Evolutionary conservation across 2,888 invertebrate genomes (phyloP).

Genomic region (Eubasilissa splendida): DNA sequence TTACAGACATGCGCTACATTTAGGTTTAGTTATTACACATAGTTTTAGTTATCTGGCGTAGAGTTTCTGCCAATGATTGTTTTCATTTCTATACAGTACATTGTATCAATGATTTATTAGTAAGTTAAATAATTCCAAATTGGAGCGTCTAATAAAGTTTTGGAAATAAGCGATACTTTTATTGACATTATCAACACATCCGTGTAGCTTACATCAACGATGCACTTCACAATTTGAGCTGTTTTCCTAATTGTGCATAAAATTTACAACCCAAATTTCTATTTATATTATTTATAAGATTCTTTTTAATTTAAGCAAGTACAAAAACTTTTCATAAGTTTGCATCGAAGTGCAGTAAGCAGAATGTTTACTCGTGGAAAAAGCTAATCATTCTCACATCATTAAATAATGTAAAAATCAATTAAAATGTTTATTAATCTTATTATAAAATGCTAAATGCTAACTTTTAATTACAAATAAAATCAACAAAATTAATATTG

Average conservation of each 20-base stretch:
- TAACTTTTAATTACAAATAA: slow-evolving; percentile 20
- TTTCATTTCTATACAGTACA: slow-evolving; percentile 43
- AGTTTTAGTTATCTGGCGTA: neutral
- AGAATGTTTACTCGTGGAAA: slow-evolving; percentile 18
- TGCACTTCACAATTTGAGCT: neutral
- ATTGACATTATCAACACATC: slow-evolving; percentile 23
- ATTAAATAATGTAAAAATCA: slow-evolving; percentile 8
- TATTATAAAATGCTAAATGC: slow-evolving; percentile 13
- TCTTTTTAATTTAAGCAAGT: slow-evolving; percentile 14
- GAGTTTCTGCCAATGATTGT: slow-evolving; percentile 14
- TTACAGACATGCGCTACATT: slow-evolving; percentile 4
- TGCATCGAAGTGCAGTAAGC: slow-evolving; percentile 20
- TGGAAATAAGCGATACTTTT: slow-evolving; percentile 14
- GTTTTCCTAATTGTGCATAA: slow-evolving; percentile 3
- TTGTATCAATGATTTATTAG: slow-evolving; percentile 50
- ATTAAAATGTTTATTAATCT: slow-evolving; percentile 24
- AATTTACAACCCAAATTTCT: neutral
- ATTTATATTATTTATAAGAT: neutral
- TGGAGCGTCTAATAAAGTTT: slow-evolving; percentile 33
- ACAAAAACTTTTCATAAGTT: slow-evolving; percentile 36
- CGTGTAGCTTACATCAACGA: too few species aligned
- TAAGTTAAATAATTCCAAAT: slow-evolving; percentile 37
- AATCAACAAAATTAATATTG: slow-evolving; percentile 16
- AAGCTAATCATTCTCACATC: neutral
- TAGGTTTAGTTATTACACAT: neutral